A percentile compares a stretch with the other conserved stretches of the same genome.
Conservation (phyloP, 2,888 invertebrate species). For the Tipula confusa region DNA sequence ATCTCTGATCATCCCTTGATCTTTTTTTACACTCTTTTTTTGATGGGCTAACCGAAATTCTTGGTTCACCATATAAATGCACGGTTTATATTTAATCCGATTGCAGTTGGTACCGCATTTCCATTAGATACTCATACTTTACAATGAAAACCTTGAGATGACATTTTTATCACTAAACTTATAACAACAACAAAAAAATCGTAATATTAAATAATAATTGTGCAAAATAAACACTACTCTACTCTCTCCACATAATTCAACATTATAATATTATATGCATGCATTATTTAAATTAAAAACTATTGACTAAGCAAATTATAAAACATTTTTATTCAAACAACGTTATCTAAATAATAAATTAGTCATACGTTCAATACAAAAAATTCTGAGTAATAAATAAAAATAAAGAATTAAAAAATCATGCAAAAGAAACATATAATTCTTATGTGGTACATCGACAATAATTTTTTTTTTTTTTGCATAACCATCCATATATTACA, state of each 20-base stretch:
- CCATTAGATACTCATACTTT: too few species aligned
- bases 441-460: background rate
- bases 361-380: conserved; percentile 14
- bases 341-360: conserved; percentile 20
- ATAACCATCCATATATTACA: background rate
- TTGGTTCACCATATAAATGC: too few species aligned
- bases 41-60: too few species aligned
- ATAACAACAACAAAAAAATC: background rate
- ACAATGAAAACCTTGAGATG: background rate
- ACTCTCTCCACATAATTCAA: background rate
- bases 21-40: too few species aligned
- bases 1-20: too few species aligned
- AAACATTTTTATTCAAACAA: conserved; percentile 12
- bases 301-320: conserved; percentile 25
- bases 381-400: conserved; percentile 13
- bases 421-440: conserved; percentile 12
- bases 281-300: conserved; percentile 25
- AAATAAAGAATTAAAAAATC: background rate
- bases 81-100: too few species aligned
- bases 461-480: background rate
- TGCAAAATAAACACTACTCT: background rate
- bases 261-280: background rate
- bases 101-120: too few species aligned
- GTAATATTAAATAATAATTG: background rate
- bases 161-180: background rate